Conservation (phyloP, 2,113 vertebrate species). For the Amazona vittata region DNA sequence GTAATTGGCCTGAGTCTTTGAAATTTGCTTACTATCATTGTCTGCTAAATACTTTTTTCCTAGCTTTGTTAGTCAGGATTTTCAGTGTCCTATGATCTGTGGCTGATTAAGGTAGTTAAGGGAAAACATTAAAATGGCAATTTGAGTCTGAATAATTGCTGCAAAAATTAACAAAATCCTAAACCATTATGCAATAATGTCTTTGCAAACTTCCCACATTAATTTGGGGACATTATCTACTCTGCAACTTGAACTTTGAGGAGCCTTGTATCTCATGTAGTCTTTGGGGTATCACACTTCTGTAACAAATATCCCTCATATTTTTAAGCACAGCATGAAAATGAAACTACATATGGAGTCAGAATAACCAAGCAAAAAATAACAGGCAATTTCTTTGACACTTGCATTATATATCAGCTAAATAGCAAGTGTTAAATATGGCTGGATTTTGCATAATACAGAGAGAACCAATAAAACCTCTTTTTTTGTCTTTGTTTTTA, state of each 20-base stretch:
- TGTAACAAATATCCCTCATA: neutral
- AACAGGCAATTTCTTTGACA: neutral
- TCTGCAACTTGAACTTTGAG: neutral
- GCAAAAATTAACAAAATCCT: constrained; percentile 1
- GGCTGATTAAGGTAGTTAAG: constrained; percentile 33
- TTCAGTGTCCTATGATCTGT: constrained; percentile 30
- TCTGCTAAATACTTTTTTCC: neutral
- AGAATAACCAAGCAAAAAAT: neutral
- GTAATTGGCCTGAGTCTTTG: neutral
- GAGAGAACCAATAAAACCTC: neutral
- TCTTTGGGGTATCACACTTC: neutral
- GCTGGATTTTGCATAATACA: neutral
- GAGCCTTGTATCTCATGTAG: neutral
- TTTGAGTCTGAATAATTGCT: neutral
- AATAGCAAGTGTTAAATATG: neutral
- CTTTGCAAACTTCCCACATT: neutral
- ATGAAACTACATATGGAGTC: neutral
- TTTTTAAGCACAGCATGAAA: neutral
- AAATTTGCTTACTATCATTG: constrained; percentile 8
- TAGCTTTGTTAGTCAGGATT: constrained; percentile 32
- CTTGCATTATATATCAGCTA: neutral
- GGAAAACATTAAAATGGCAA: neutral
- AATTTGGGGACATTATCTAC: neutral
- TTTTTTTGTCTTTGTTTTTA: neutral
- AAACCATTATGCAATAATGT: neutral